A percentile compares a stretch with the other conserved stretches of the same genome.
phyloP scores from a whole-genome alignment of 2,797 vertebrate genomes.

The Darevskia nairensis region DNA sequence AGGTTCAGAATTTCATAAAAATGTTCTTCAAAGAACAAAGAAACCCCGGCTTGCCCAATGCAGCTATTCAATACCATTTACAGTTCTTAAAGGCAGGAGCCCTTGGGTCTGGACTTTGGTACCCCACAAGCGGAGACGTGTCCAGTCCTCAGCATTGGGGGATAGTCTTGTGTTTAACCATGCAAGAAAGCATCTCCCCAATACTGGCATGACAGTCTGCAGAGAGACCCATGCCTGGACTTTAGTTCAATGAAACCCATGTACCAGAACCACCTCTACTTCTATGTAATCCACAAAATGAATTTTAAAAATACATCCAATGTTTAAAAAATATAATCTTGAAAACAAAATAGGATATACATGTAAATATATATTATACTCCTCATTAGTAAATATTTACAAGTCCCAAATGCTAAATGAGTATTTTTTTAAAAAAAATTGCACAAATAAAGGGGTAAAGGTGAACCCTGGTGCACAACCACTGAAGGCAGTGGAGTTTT shows the following conservation, averaged over 20 bases:
- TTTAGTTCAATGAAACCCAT: background rate
- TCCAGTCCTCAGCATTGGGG: background rate
- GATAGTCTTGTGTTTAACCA: background rate
- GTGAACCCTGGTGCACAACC: slow-evolving; percentile 25
- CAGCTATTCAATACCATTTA: too few species aligned
- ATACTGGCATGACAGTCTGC: background rate
- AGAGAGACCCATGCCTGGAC: background rate
- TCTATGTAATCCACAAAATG: background rate
- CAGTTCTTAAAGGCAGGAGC: background rate
- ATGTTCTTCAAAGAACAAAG: background rate
- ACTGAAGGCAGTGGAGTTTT: slow-evolving; percentile 4
- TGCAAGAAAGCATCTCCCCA: background rate
- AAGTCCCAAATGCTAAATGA: slow-evolving; percentile 44
- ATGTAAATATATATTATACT: background rate
- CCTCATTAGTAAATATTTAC: slow-evolving; percentile 14
- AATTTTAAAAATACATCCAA: background rate
- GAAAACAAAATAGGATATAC: background rate
- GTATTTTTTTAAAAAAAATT: background rate
- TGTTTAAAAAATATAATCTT: slow-evolving; percentile 21
- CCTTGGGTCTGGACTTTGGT: background rate
- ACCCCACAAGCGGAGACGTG: background rate
- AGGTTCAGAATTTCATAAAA: background rate
- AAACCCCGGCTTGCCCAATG: background rate
- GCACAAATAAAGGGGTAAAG: slow-evolving; percentile 27
- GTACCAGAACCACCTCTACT: background rate